phyloP scores from a whole-genome alignment of 2,113 vertebrate species.

The Oenanthe oenanthe region DNA sequence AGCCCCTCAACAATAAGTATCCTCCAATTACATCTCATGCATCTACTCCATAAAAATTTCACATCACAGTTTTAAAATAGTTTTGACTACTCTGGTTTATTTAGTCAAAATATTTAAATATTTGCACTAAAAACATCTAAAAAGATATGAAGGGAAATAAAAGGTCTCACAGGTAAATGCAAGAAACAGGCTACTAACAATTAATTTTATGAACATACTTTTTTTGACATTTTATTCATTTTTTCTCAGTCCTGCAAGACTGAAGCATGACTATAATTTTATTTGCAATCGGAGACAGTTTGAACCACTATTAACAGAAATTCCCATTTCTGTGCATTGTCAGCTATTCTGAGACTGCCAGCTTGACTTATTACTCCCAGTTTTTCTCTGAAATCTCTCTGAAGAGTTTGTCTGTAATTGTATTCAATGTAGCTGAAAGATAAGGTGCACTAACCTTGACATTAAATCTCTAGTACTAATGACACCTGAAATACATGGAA shows the following conservation, averaged over 20 bases:
- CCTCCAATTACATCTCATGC: background rate
- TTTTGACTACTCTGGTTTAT: background rate
- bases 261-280: constrained; percentile 37
- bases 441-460: constrained; percentile 62
- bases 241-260: constrained; percentile 28
- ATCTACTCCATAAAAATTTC: background rate
- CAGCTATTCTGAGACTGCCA: constrained; percentile 16
- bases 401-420: constrained; percentile 54
- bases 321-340: constrained; percentile 18
- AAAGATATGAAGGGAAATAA: background rate
- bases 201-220: constrained; percentile 20
- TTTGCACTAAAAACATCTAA: background rate
- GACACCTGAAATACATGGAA: constrained; percentile 48
- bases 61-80: background rate
- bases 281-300: constrained; percentile 55
- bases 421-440: constrained; percentile 61
- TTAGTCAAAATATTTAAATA: background rate
- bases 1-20: background rate
- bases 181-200: constrained; percentile 16
- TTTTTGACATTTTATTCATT: background rate
- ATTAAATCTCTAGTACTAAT: constrained; percentile 64
- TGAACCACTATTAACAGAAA: constrained; percentile 39
- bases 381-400: constrained; percentile 65
- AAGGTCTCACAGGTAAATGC: constrained; percentile 3
- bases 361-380: constrained; percentile 54